Base-by-base conservation (phyloP, 2,888 invertebrate genomes). In the Cheilosia variabilis region DNA sequence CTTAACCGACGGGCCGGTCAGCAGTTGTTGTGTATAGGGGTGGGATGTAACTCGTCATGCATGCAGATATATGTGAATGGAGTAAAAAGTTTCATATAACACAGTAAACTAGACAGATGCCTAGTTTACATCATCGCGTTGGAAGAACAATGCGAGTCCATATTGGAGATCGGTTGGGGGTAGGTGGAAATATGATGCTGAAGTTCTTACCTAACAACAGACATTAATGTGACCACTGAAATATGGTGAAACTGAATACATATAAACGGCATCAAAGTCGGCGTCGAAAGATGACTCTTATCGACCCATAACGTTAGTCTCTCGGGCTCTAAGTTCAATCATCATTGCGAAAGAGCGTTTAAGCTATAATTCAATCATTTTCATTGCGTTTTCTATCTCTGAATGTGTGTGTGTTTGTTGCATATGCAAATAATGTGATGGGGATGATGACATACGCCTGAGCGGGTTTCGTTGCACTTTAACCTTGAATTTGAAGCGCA, bases 391-490 rank as follows among this genome's bases (percentile, higher is more conserved):
- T 52, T 52, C 24, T 15, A 22, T 6, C 3, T 10, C 13, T 63
- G 27, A 41, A 22, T 57, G 27, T 31, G 31, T 62, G 66, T 58
- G 27, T 62, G 31, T 22, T n/a, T 37, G 45, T 63, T 65, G 76
- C 76, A 79, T 66, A 66, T 52, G 73, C 53, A 53, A 53, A 45
- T 34, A 62, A 58, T 75, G 79, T 77, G 65, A 53, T 52, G 76
- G 45, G 27, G 53, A 71, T 71, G 80, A 81, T 77, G 72, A 77
- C 72, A 77, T 72, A 76, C 80, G 80, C 76, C 72, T 77, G 62
- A 81, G 68, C 68, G 76, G 89, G 90, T 91, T 91, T 89, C 92
- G 90, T 91, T 92, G 92, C 92, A 92, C 92, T 92, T 92, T 92
- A 92, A 92, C 92, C 92, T 92, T 92, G 92, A 92, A 91, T 87